These are phyloP conservation scores for Cyclina sinensis DNA, from an alignment of 1,140 invertebrate genomes.

Conservation along the genomic window DNA sequence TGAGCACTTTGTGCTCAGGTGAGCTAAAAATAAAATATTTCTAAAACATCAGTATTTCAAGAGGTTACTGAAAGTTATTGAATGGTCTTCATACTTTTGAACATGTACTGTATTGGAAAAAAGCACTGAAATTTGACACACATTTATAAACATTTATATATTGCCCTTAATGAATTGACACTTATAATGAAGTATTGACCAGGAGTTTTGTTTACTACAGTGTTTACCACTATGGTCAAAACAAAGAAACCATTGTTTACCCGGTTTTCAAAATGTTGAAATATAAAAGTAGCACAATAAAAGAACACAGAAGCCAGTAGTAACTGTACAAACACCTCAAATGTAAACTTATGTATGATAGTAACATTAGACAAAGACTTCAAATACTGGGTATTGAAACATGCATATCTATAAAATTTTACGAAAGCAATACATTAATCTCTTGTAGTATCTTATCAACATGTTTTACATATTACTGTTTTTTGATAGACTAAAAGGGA, in stretches of 20 bases:
- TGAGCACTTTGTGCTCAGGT: no score
- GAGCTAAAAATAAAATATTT: no score
- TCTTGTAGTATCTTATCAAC: no score
- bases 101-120: background rate
- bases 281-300: background rate
- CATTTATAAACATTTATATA: background rate
- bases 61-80: no score
- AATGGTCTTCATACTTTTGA: background rate
- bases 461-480: no score
- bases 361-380: no score
- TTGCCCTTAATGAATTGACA: constrained; percentile 31
- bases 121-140: constrained; percentile 7
- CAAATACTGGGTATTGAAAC: no score
- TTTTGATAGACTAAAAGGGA: no score
- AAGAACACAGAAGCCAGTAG: background rate
- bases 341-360: no score
- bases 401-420: no score
- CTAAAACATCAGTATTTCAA: no score
- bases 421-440: no score
- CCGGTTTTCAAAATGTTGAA: background rate
- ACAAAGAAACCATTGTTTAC: constrained; percentile 29
- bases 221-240: background rate
- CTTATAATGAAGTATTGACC: constrained; percentile 14
- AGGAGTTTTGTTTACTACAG: background rate
- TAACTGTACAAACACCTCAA: background rate